Percentiles rank a stretch among this genome's conserved stretches.
Conservation (phyloP, 2,888 invertebrate species). For the Volucella zonaria region DNA sequence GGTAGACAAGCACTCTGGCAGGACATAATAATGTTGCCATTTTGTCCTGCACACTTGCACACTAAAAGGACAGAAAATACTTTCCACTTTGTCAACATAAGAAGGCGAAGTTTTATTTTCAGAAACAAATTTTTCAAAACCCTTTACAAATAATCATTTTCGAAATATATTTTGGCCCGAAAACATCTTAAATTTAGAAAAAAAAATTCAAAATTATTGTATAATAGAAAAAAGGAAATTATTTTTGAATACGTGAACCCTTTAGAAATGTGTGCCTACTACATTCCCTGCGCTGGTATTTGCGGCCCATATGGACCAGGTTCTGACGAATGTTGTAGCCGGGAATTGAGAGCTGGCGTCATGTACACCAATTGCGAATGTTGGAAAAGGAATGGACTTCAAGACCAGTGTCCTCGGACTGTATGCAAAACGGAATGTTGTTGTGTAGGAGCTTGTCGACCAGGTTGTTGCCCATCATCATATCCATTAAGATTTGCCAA, state of each 20-base stretch:
- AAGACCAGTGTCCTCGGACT: conserved; percentile 85
- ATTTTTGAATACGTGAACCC: no score
- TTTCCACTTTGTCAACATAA: no score
- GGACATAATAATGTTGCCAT: no score
- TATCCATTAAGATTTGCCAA: conserved; percentile 79
- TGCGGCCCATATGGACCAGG: conserved; percentile 76
- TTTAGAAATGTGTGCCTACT: no score
- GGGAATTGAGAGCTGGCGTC: conserved; percentile 84
- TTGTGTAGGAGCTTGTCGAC: conserved; percentile 81
- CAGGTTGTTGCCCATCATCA: conserved; percentile 83
- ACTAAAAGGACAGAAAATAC: no score
- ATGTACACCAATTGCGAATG: conserved; percentile 85
- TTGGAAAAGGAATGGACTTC: conserved; percentile 85
- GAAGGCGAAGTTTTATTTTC: no score
- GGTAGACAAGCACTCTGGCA: no score
- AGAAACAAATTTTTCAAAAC: no score
- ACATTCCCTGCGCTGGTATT: conserved; percentile 74
- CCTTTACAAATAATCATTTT: no score
- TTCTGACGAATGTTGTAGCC: conserved; percentile 82
- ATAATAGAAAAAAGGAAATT: no score
- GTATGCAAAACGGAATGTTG: conserved; percentile 83
- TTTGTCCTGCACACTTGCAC: no score
- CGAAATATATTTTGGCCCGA: no score
- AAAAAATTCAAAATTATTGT: neutral
- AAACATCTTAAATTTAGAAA: neutral